Percentiles rank a stretch among this genome's conserved stretches.
phyloP scores from a whole-genome alignment of 2,113 vertebrate species.

The Psammodynastes pulverulentus region DNA sequence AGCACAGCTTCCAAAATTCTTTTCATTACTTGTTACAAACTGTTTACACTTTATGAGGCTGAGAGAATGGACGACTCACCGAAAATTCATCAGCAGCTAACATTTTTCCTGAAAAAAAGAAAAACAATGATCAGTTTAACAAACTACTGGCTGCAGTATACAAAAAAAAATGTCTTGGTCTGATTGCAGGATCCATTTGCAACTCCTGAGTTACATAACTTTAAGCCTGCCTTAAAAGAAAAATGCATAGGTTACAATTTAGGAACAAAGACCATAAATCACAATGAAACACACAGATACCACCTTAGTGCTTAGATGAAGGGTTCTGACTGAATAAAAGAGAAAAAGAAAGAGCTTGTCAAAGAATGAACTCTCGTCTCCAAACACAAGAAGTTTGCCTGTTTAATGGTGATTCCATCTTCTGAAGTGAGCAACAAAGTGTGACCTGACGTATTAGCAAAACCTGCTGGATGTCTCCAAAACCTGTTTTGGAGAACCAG shows the following conservation, averaged over 20 bases:
- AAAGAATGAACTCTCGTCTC: not conserved
- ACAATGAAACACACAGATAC: not conserved
- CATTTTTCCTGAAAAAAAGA: constrained; percentile 65
- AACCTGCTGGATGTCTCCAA: not conserved
- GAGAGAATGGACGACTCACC: constrained; percentile 54
- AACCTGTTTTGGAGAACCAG: not conserved
- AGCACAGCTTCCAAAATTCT: not conserved
- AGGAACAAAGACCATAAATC: not conserved
- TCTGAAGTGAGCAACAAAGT: not conserved
- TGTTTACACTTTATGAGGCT: accelerated
- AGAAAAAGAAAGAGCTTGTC: too few species aligned
- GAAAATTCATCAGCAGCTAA: constrained; percentile 71
- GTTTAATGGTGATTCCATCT: not conserved
- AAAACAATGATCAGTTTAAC: constrained; percentile 50
- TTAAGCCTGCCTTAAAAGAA: not conserved
- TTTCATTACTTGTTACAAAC: not conserved
- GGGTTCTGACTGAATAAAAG: not conserved
- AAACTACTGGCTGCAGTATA: constrained; percentile 28
- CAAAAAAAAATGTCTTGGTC: not conserved
- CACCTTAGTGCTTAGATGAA: too few species aligned
- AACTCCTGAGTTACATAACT: not conserved
- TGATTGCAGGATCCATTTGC: not conserved
- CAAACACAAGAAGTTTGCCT: not conserved
- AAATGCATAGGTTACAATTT: not conserved
- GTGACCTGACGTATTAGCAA: not conserved